Base-by-base conservation (phyloP, 2,113 vertebrate genomes). In the Solea solea region DNA sequence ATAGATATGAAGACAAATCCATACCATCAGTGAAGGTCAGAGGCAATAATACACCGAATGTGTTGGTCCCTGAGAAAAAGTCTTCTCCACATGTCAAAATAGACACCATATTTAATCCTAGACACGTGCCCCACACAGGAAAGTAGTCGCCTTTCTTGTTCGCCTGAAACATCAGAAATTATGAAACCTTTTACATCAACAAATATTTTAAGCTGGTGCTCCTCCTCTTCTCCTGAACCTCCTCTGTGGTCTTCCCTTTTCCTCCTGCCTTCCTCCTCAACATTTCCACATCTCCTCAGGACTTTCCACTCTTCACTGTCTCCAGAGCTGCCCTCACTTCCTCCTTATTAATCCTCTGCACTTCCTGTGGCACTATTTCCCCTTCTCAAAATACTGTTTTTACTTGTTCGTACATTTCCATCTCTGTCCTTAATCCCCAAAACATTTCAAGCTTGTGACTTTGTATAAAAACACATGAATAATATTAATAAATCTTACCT, bases 51-150 rank as follows among this genome's bases (percentile, higher is more conserved):
- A 88, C 39, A 0, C 82, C 88, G 0, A 56, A 34, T 0, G 96
- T 98, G 5, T 95, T 73, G 28, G 97, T 99, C 3, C 0, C 5
- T 7, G 89, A 76, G 53, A 98, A 83, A 1, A 96, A n/a, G 0
- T 15, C 0, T 62, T 95, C 27, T 1, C 89, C 92, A 63, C 95
- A 95, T 3, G 95, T 94, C 76, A 99, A 77, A 15, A 90, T 87
- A 0, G 90, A 85, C 69, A 99, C 93, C 74, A 94, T 86, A 76
- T 99, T 94, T 0, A 96, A 95, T 49, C 98, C 98, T 5, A 99
- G 93, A 69, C 98, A 99, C 0, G 96, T 98, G 9, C 96, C 98
- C 97, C 96, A 99, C 12, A 98, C 73, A 2, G 98, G 97, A 82
- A 99, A 99, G 81, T 96, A 95, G 88, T 98, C 96, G 9, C 95